Evolutionary conservation across 1,140 invertebrate species (phyloP), one percentile per base, ranked within the genome.

Genomic region (Sarcophaga peregrina): DNA sequence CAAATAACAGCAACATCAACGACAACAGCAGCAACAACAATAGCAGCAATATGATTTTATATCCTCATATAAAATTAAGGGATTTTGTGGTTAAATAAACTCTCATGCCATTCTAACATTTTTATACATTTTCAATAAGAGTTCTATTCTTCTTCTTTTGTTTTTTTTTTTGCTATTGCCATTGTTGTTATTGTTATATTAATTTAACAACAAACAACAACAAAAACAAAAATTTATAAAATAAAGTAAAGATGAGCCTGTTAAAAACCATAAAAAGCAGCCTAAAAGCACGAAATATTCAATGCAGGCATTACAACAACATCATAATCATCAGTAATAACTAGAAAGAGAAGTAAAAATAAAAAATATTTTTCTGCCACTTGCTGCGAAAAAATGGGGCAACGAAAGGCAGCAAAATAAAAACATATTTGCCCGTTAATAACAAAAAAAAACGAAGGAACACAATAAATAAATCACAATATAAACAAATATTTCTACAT

Each of bases 1-100:
- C 62, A 68, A 68, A 68, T 37, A 37, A 37, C 25, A 37, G 25
- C 25, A 37, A 37, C 25, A 37, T 1, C 25, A 37, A 37, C 25
- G 25, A 37, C 25, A 37, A 37, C 4, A 37, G 25, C 25, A 37
- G 4, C 4, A 37, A 37, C 25, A 37, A 37, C 25, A 37, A 37
- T 37, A 37, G 37, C 62, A 72, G 37, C 75, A 78, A 78, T 78
- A 50, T 48, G 47, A 48, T 78, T 78, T 76, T 78, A 78, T 78
- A 78, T 20, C 75, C 75, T 50, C 46, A 78, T 78, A 78, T 78
- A 78, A 78, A 78, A 78, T 78, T 78, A 78, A 78, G 75, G 75
- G 75, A 78, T 78, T 78, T 78, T 78, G 75, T 78, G 75, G 75
- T 78, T 78, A 78, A 78, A 78, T 78, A 78, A 68, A 78, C 75